These are phyloP conservation scores for Tenthredo mesomela DNA, from an alignment of 2,888 invertebrate genomes.

Conservation along the genomic window DNA sequence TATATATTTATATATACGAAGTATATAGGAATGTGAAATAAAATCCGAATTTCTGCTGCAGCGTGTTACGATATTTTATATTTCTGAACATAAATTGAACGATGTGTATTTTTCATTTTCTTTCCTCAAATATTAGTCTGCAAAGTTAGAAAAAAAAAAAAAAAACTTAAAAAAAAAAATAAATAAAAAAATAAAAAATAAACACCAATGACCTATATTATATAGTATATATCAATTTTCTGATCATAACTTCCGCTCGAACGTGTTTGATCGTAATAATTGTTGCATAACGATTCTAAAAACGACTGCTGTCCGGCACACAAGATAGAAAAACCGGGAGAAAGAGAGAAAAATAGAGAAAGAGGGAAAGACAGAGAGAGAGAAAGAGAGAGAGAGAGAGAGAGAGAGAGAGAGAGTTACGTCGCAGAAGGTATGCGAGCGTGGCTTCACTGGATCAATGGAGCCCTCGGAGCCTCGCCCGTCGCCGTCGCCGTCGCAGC, in stretches of 20 bases:
- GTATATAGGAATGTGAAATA: neutral
- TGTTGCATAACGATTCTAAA: neutral
- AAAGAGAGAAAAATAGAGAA: neutral
- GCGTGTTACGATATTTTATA: neutral
- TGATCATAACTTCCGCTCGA: neutral
- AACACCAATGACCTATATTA: neutral
- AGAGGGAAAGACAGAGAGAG: neutral
- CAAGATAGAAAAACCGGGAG: neutral
- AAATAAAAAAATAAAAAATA: neutral
- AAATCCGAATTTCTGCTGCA: neutral
- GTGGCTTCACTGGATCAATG: slow-evolving; percentile 66
- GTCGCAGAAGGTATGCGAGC: slow-evolving; percentile 60
- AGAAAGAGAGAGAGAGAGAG: slow-evolving; percentile 8
- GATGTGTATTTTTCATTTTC: neutral
- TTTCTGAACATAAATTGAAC: neutral
- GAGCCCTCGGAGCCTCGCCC: slow-evolving; percentile 59
- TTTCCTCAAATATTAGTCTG: neutral
- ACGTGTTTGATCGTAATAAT: neutral
- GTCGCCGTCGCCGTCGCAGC: slow-evolving; percentile 53
- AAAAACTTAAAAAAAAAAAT: neutral
- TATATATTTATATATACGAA: neutral
- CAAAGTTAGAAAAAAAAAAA: neutral
- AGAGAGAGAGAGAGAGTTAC: slow-evolving; percentile 58
- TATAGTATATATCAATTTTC: neutral
- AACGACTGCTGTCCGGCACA: slow-evolving; percentile 15